Conservation (phyloP, 1,140 invertebrate species). For the Conus ventricosus region DNA sequence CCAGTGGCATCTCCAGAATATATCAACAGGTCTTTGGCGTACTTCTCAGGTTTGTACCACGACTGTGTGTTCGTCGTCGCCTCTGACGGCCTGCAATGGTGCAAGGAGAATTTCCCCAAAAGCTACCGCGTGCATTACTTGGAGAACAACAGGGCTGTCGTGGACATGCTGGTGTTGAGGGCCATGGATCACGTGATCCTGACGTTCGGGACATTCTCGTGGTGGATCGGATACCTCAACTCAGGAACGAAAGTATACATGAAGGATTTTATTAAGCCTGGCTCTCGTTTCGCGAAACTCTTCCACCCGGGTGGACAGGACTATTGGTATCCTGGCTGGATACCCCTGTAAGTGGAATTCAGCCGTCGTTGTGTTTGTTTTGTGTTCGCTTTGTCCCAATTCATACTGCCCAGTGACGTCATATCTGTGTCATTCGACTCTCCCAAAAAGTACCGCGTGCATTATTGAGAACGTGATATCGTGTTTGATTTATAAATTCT, state of each 20-base stretch:
- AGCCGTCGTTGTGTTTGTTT: too few relatives aligned
- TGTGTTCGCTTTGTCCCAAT: too few relatives aligned
- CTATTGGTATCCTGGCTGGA: conserved; percentile 37
- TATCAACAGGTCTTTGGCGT: conserved; percentile 48
- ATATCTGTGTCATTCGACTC: too few relatives aligned
- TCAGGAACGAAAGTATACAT: conserved; percentile 57
- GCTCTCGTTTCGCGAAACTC: conserved; percentile 1
- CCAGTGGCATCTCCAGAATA: conserved; percentile 42
- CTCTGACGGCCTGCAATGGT: conserved; percentile 55
- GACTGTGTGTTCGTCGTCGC: conserved; percentile 50
- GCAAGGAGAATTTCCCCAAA: background rate
- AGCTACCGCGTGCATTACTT: conserved; percentile 32
- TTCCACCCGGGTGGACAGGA: conserved; percentile 11
- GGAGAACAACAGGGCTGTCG: conserved; percentile 34
- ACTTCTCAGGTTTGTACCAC: conserved; percentile 39
- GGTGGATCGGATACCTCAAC: conserved; percentile 58
- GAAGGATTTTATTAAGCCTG: conserved; percentile 39
- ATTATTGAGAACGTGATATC: too few relatives aligned
- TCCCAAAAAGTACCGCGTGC: too few relatives aligned
- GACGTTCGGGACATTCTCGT: conserved; percentile 56
- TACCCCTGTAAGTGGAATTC: background rate
- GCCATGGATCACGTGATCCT: conserved; percentile 56
- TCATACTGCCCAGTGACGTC: too few relatives aligned
- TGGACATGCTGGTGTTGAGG: conserved; percentile 60
- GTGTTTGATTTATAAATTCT: too few relatives aligned